These are phyloP conservation scores for Sebastes goodei DNA, from an alignment of 2,797 vertebrate genomes.

Conservation along the genomic window DNA sequence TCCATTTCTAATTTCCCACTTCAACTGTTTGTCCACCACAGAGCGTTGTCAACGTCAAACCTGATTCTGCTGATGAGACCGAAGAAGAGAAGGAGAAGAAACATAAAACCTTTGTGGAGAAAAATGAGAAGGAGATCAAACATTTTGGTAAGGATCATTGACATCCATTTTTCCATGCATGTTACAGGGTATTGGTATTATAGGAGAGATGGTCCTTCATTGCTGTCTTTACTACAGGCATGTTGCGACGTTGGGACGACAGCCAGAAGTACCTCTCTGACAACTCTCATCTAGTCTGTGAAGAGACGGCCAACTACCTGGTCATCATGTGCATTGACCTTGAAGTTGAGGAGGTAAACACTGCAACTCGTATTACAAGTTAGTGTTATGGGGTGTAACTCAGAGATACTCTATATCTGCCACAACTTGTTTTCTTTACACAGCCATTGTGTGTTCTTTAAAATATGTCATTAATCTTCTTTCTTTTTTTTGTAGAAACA, in stretches of 20 bases:
- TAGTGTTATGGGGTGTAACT: no score
- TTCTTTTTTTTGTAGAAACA: constrained; percentile 84
- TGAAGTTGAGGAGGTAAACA: constrained; percentile 92
- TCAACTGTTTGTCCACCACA: constrained; percentile 44
- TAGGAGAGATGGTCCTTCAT: background rate
- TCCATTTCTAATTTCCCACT: background rate
- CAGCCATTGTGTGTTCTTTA: background rate
- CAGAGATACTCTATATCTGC: background rate
- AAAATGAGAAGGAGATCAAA: constrained; percentile 92
- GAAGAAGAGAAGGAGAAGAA: constrained; percentile 93
- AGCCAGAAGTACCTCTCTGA: constrained; percentile 95
- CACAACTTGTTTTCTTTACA: background rate
- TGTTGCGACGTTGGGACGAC: constrained; percentile 95
- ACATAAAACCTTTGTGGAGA: constrained; percentile 94
- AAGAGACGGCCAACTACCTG: constrained; percentile 95
- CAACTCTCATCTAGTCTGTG: constrained; percentile 91
- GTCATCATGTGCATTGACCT: constrained; percentile 98
- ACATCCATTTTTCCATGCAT: background rate
- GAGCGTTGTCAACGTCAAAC: constrained; percentile 90
- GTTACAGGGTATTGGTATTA: background rate
- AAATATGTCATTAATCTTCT: background rate
- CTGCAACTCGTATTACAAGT: background rate
- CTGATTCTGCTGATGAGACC: constrained; percentile 83
- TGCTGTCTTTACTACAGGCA: constrained; percentile 79
- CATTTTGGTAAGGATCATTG: constrained; percentile 87